These are phyloP conservation scores for Musca domestica DNA, from an alignment of 1,140 invertebrate species.

Conservation along the genomic window DNA sequence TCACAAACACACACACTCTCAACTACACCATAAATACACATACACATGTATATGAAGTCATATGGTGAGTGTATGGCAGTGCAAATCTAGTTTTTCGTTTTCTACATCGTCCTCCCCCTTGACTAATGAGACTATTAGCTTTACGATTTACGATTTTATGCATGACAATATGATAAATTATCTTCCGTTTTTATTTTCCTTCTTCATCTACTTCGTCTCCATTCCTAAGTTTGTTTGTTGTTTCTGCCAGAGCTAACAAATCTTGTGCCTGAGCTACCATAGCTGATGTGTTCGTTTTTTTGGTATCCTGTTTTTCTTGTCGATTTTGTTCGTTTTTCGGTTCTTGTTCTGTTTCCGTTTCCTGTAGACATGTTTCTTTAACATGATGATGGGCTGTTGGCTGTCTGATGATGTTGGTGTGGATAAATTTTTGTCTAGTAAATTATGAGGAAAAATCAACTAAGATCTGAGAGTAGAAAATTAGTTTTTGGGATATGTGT, in stretches of 20 bases:
- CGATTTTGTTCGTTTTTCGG: not conserved
- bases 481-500: too few relatives aligned
- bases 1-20: too few relatives aligned
- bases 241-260: not conserved
- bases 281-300: not conserved
- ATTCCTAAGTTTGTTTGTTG: not conserved
- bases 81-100: too few relatives aligned
- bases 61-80: not conserved
- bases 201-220: not conserved
- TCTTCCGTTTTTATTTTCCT: not conserved
- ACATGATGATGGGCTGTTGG: too few relatives aligned
- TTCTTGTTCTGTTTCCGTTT: conserved; percentile 7
- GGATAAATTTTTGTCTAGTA: too few relatives aligned
- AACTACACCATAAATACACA: too few relatives aligned
- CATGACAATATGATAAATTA: conserved; percentile 20
- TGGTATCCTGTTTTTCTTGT: conserved; percentile 7
- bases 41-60: not conserved
- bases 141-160: conserved; percentile 17
- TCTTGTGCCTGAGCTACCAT: not conserved
- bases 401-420: too few relatives aligned
- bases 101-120: not conserved
- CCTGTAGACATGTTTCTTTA: conserved; percentile 2
- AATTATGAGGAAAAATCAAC: too few relatives aligned
- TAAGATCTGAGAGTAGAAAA: too few relatives aligned
- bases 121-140: conserved; percentile 19